A percentile compares a stretch with the other conserved stretches of the same genome.
Conservation (phyloP, 2,888 invertebrate genomes). For the Polyploca ridens region DNA sequence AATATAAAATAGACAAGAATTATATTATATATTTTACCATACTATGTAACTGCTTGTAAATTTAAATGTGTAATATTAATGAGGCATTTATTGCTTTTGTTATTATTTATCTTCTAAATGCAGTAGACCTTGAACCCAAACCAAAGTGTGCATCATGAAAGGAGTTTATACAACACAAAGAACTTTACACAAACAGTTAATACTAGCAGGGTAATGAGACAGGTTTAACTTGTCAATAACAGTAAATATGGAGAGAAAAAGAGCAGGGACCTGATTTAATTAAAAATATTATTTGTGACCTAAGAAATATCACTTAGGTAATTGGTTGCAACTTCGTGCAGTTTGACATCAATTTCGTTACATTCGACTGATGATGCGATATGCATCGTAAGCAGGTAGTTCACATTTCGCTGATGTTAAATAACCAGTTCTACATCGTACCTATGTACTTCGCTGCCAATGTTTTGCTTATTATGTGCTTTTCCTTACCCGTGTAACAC, state of each 20-base stretch:
- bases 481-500: not conserved
- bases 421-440: conserved; percentile 30
- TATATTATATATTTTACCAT: too few species aligned
- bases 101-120: not conserved
- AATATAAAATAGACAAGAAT: too few species aligned
- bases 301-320: not conserved
- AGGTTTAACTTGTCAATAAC: not conserved
- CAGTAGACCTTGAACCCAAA: not conserved
- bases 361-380: conserved; percentile 9
- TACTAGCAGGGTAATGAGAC: not conserved
- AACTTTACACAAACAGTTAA: not conserved
- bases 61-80: not conserved
- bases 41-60: not conserved
- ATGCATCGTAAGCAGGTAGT: conserved; percentile 42
- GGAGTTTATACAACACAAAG: not conserved
- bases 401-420: conserved; percentile 41
- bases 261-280: not conserved
- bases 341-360: conserved; percentile 1
- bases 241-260: not conserved
- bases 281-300: not conserved
- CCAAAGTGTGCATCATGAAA: not conserved
- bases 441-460: conserved; percentile 9
- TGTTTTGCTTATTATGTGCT: not conserved
- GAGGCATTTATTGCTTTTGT: not conserved
- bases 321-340: not conserved